phyloP scores from a whole-genome alignment of 2,113 vertebrate species.

The Scomber colias region DNA sequence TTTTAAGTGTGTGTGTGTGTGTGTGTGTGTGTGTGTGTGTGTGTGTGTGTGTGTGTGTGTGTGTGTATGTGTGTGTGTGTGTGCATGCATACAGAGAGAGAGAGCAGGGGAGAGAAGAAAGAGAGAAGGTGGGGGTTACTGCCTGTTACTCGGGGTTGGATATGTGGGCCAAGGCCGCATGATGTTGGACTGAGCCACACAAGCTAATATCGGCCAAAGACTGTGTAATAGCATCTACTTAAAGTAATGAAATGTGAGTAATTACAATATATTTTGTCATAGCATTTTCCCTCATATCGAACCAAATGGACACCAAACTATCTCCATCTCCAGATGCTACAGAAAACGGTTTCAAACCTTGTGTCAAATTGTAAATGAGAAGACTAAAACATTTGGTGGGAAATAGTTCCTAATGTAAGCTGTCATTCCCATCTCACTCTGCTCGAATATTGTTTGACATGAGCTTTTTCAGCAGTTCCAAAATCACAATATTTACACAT shows the following conservation, averaged over 20 bases:
- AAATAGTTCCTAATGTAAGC: background rate
- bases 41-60: conserved; percentile 11
- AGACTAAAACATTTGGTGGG: background rate
- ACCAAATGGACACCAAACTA: conserved; percentile 6
- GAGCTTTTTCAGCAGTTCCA: conserved; percentile 17
- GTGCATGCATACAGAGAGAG: background rate
- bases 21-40: background rate
- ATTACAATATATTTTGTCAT: conserved; percentile 14
- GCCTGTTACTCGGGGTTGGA: conserved; percentile 25
- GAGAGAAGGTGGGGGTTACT: conserved; percentile 36
- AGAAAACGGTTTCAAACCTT: conserved; percentile 6
- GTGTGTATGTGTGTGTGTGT: background rate
- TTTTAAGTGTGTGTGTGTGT: conserved; percentile 22
- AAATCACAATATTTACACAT: conserved; percentile 64
- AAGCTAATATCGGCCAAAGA: conserved; percentile 10
- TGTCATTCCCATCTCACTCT: background rate
- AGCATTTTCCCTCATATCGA: conserved; percentile 19
- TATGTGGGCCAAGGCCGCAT: conserved; percentile 62
- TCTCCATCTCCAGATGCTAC: background rate
- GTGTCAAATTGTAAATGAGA: conserved; percentile 16
- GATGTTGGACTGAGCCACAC: conserved; percentile 16
- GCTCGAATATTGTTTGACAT: conserved; percentile 40
- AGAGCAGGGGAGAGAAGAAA: conserved; percentile 15
- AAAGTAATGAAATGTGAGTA: conserved; percentile 24
- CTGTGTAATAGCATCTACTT: conserved; percentile 6